phyloP scores from a whole-genome alignment of 2,888 invertebrate species.

The Chaetogeoica ovagalla region DNA sequence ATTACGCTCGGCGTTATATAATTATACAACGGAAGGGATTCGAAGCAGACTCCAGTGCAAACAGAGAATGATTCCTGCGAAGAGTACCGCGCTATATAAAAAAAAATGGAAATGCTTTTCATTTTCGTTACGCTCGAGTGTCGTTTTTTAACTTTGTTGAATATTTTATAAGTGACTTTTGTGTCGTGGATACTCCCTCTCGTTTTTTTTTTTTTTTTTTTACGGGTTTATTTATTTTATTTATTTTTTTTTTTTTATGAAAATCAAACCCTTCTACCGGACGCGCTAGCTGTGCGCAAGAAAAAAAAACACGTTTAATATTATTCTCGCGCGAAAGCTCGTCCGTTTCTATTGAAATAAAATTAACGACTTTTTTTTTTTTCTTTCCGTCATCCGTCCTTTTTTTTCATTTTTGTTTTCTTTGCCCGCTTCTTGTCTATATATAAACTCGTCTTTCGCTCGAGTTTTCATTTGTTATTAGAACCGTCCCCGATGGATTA shows the following conservation, averaged over 20 bases:
- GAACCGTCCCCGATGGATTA: conserved; percentile 31
- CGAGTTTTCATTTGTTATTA: conserved; percentile 23
- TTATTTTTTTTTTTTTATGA: conserved; percentile 12
- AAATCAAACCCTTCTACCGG: conserved; percentile 47
- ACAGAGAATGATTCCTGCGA: neutral
- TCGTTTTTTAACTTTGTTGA: conserved; percentile 45
- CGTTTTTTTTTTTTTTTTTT: conserved; percentile 30
- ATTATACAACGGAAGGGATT: conserved; percentile 24
- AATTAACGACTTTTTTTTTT: conserved; percentile 37
- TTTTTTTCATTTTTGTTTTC: conserved; percentile 1
- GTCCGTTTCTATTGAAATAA: conserved; percentile 36
- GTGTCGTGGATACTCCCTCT: conserved; percentile 29
- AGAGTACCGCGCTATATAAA: neutral
- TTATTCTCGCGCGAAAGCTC: conserved; percentile 40
- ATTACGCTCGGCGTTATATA: conserved; percentile 15
- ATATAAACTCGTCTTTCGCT: conserved; percentile 36
- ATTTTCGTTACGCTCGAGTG: conserved; percentile 45
- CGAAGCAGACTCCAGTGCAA: conserved; percentile 27
- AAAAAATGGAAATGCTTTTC: conserved; percentile 48
- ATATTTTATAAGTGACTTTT: conserved; percentile 51
- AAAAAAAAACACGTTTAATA: conserved; percentile 46
- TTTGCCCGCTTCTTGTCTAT: no score
- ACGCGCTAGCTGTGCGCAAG: conserved; percentile 15
- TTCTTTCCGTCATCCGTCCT: neutral
- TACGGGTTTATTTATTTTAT: conserved; percentile 5